These are phyloP conservation scores for Panulirus ornatus DNA, from an alignment of 1,140 invertebrate species.

Conservation along the genomic window DNA sequence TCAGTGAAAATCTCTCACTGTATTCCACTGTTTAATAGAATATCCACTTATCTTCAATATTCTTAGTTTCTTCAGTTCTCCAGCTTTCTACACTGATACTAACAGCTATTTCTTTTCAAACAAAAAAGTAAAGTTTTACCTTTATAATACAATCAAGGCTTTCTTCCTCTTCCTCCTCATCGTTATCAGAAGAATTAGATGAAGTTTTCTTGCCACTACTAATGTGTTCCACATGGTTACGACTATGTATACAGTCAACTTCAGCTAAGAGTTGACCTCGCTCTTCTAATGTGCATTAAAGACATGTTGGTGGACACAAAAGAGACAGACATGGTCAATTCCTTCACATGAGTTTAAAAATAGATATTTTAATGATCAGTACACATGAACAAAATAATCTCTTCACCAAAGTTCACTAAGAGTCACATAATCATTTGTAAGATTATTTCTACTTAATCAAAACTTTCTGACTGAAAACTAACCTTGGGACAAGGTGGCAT, in stretches of 20 bases:
- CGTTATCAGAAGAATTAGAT: constrained; percentile 74
- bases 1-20: too few relatives aligned
- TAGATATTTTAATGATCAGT: neutral
- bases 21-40: too few relatives aligned
- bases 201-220: constrained; percentile 75
- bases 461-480: too few relatives aligned
- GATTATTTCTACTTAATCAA: too few relatives aligned
- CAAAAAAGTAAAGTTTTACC: constrained; percentile 78
- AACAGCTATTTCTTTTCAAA: neutral
- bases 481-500: constrained; percentile 89
- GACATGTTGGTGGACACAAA: too few relatives aligned
- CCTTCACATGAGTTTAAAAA: too few relatives aligned
- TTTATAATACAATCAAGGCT: constrained; percentile 89
- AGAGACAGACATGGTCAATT: too few relatives aligned
- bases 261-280: constrained; percentile 78
- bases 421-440: too few relatives aligned
- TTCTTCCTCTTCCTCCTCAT: constrained; percentile 78
- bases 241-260: constrained; percentile 61
- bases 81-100: too few relatives aligned
- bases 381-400: neutral
- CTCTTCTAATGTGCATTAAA: constrained; percentile 81
- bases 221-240: constrained; percentile 47
- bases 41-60: too few relatives aligned
- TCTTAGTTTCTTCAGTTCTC: too few relatives aligned
- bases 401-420: too few relatives aligned